Evolutionary conservation across 2,797 vertebrate species (phyloP), one percentile per base, ranked within the genome.

Genomic region (Tangara arthus): DNA sequence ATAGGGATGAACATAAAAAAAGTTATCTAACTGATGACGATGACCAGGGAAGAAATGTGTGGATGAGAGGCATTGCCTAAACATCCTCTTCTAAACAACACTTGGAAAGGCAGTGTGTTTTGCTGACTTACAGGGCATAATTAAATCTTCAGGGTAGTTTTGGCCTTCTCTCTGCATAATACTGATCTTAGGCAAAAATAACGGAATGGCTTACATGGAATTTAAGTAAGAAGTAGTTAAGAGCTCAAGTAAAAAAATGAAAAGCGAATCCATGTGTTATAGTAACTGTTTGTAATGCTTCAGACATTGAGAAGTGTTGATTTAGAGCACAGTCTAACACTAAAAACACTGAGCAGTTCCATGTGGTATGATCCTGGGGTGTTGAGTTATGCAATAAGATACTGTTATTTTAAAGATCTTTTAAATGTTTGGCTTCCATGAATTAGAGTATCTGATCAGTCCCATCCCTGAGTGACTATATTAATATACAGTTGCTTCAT

Each of bases 401-500:
- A 11, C 11, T 23, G 41, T 19, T 56, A 16, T 59, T 72, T 83
- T 56, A 65, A 80, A 80, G 39, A 71, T 59, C 34, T 69, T 76
- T 42, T 34, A 61, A 69, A 30, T 21, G 19, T 57, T 82, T 81
- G 56, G 37, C 34, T 70, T 69, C 47, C 66, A 34, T 78, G 78
- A 80, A 70, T 72, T 72, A 41, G 44, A 80, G 23, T 41, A 52
- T 73, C 66, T 75, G 35, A 77, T 86, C 65, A 63, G 23, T 52
- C 50, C 46, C 5, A 8, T 49, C 23, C 26, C 44, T 35, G 55
- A 70, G 78, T 5, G 4, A 59, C 61, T 90, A 8, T 69, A 55
- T 88, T 65, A 69, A 55, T 56, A 57, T 30, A 56, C 15, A 39
- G 39, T 71, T 42, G 71, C 87, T 92, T 77, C 75, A 55, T 85